Base-by-base conservation (phyloP, 2,113 vertebrate species). In the Mesitornis unicolor region DNA sequence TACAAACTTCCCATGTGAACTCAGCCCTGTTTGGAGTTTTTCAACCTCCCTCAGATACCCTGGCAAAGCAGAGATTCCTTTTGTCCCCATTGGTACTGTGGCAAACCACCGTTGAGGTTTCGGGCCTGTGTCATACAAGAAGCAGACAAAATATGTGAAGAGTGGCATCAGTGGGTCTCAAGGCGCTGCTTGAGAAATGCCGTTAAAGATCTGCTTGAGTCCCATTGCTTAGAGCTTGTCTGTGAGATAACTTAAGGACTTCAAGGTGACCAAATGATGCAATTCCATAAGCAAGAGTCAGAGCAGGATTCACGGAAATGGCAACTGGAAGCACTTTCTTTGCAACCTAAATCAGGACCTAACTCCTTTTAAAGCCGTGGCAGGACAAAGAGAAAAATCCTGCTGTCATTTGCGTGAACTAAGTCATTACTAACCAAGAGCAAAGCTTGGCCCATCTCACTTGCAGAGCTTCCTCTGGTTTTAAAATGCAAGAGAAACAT, bases 171-270 rank as follows among this genome's bases (percentile, higher is more conserved):
- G 59, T 1, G n/a, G 74, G 60, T 51, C 64, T 63, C 42, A 16
- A 20, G 54, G 86, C 79, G 35, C 47, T 21, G 42, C 35, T 21
- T 63, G 47, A 61, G 64, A 42, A 47, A 5, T 0, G 21, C 48
- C 33, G 15, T 1, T 13, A 3, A 10, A 31, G 64, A 26, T 3
- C 5, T 6, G 28, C n/a, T 43, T 3, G 33, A n/a, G 77, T 33
- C 42, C 33, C 74, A 8, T 5, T 13, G 51, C n/a, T 86, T 22
- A 24, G 2, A 65, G 54, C 75, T 4, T 3, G 16, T 1, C 36
- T 31, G 19, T 2, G 20, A 84, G 19, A 48, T 60, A 35, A 8
- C 16, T 8, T 0, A 16, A 16, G 50, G 84, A 19, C 81, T 54
- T 16, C n/a, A 7, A 19, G 15, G 21, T 1, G 35, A 57, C 29